Percentiles rank a stretch among this genome's conserved stretches.
Evolutionary conservation across 2,888 invertebrate genomes (phyloP).

Genomic region (Sphinx pinastri): DNA sequence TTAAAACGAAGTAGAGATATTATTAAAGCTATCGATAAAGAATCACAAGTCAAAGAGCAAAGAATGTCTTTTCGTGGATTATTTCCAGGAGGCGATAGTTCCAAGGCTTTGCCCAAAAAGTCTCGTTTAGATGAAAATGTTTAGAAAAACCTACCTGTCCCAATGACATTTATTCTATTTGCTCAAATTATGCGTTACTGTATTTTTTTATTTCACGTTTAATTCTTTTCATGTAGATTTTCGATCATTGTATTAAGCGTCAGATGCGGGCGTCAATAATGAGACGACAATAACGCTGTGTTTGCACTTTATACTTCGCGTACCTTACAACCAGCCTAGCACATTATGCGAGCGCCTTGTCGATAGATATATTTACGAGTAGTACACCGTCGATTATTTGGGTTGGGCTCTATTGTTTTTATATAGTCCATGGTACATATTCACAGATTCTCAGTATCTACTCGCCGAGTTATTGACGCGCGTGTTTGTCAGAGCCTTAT

Average conservation of each 20-base stretch:
- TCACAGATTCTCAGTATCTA: too few relatives aligned
- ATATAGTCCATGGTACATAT: too few relatives aligned
- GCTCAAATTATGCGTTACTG: slow-evolving; percentile 21
- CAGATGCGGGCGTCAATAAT: too few relatives aligned
- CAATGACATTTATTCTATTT: background rate
- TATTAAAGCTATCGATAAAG: slow-evolving; percentile 58
- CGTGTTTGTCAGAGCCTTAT: too few relatives aligned
- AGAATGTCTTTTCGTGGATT: slow-evolving; percentile 57
- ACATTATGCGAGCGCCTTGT: too few relatives aligned
- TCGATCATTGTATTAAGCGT: too few relatives aligned
- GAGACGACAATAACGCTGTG: too few relatives aligned
- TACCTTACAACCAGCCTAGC: too few relatives aligned
- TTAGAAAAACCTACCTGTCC: background rate
- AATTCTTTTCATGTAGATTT: background rate
- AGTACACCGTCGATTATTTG: too few relatives aligned
- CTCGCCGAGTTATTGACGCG: too few relatives aligned
- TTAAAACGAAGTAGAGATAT: slow-evolving; percentile 61
- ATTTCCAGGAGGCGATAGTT: slow-evolving; percentile 58
- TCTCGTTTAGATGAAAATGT: slow-evolving; percentile 45
- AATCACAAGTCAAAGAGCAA: slow-evolving; percentile 69
- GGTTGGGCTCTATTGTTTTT: too few relatives aligned
- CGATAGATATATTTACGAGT: too few relatives aligned
- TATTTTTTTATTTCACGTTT: background rate
- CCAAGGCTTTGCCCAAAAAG: slow-evolving; percentile 57
- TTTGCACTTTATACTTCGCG: background rate